Evolutionary conservation across 2,888 invertebrate species (phyloP), one percentile per base, ranked within the genome.

Genomic region (Pheosia gnoma): DNA sequence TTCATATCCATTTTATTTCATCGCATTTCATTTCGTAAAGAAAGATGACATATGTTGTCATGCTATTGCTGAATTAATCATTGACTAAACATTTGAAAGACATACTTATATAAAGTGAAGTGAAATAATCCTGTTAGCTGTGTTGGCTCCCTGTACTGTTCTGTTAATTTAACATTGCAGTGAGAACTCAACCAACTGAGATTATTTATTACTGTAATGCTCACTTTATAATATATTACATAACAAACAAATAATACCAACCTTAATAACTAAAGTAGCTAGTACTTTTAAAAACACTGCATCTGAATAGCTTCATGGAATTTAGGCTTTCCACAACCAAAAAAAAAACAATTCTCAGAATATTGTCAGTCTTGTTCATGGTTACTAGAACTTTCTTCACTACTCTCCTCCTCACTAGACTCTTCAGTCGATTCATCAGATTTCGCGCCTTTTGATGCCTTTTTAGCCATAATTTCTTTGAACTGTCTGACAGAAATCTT

Each of bases 401-500:
- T 84, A 55, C 80, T 83, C 13, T 86, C 87, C 9, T 85, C 88
- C 7, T 90, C 90, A 51, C 85, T 87, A 4, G 87, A 86, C 37
- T 88, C 85, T n/a, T 89, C 89, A 25, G 86, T 88, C 0, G 89
- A 87, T 2, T 88, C 87, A 59, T 89, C 88, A 0, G 89, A 88
- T 4, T 71, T 70, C 10, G 78, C 79, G 3, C 84, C 85, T 62
- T 77, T 86, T n/a, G 84, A 70, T 0, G 87, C 84, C 71, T 95
- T 95, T 61, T 94, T 95, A 0, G 95, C 94, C 95, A 96, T 95
- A 66, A 96, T 87, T 76, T 95, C 94, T 77, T 96, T 96, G 66
- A 94, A 96, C 75, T 96, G 94, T 49, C 92, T 89, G 0, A 96
- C 96, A 0, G 96, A 96, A 57, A 96, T 96, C 81, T 96, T 96